Evolutionary conservation across 2,888 invertebrate species (phyloP).

Genomic region (Sisyra terminalis): DNA sequence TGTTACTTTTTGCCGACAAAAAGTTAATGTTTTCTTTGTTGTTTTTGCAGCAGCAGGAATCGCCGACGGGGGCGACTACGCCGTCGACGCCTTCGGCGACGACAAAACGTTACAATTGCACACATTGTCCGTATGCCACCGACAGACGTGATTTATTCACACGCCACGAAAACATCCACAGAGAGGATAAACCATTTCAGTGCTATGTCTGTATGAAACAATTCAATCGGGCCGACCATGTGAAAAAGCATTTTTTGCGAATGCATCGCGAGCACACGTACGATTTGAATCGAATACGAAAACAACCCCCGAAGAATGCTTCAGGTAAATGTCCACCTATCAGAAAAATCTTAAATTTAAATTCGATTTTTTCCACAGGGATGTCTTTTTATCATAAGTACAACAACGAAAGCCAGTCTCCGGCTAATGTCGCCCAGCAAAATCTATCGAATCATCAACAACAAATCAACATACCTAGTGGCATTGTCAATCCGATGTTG

Average conservation of each 20-base stretch:
- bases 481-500: slow-evolving; percentile 8
- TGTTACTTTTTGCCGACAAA: too few relatives aligned
- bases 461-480: slow-evolving; percentile 8
- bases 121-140: slow-evolving; percentile 79
- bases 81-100: slow-evolving; percentile 12
- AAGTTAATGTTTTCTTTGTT: background rate
- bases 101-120: slow-evolving; percentile 65
- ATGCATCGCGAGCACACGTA: slow-evolving; percentile 86
- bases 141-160: slow-evolving; percentile 82
- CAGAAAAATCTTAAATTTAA: background rate
- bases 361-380: slow-evolving; percentile 11
- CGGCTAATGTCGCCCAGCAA: slow-evolving; percentile 2
- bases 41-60: slow-evolving; percentile 3
- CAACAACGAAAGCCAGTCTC: slow-evolving; percentile 18
- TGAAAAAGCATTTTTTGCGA: slow-evolving; percentile 82
- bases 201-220: slow-evolving; percentile 86
- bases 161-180: slow-evolving; percentile 83
- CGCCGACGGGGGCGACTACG: slow-evolving; percentile 4
- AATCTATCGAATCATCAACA: slow-evolving; percentile 7
- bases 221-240: slow-evolving; percentile 87
- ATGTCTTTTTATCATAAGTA: slow-evolving; percentile 30
- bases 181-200: slow-evolving; percentile 86
- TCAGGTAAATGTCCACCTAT: too few relatives aligned
- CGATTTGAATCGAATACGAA: slow-evolving; percentile 65
- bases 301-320: slow-evolving; percentile 41